Percentiles rank a stretch among this genome's conserved stretches.
Evolutionary conservation across 1,140 invertebrate species (phyloP).

Genomic region (Nasonia giraulti): DNA sequence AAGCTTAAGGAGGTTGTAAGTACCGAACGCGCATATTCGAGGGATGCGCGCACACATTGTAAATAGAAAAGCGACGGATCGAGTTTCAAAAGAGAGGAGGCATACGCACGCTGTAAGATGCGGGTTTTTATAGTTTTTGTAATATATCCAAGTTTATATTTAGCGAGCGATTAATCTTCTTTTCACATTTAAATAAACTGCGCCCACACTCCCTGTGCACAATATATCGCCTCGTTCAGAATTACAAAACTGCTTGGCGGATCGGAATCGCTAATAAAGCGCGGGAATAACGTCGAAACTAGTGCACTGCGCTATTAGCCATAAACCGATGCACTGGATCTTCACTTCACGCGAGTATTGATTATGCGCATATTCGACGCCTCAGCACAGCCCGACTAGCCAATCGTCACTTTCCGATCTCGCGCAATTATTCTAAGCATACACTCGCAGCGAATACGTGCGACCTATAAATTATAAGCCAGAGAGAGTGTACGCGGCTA

Average conservation of each 20-base stretch:
- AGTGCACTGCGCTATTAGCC: neutral
- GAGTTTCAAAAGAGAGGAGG: no score
- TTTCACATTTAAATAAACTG: no score
- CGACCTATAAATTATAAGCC: constrained; percentile 20
- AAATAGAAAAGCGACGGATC: no score
- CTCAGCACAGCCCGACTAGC: neutral
- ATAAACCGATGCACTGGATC: neutral
- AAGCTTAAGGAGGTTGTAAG: no score
- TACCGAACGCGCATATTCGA: no score
- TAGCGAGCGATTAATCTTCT: no score
- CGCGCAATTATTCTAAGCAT: constrained; percentile 5
- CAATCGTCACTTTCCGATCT: neutral
- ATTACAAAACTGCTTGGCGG: neutral
- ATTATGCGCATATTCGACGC: constrained; percentile 31
- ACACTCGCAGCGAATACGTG: neutral
- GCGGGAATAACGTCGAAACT: constrained; percentile 20
- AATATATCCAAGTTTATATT: no score
- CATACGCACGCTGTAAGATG: neutral
- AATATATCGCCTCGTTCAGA: neutral
- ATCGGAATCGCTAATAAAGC: constrained; percentile 35
- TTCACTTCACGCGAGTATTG: neutral
- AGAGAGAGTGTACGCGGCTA: neutral
- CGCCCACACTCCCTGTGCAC: no score
- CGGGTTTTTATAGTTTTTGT: no score
- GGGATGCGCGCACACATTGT: no score